Percentiles rank a stretch among this genome's conserved stretches.
phyloP scores from a whole-genome alignment of 1,140 invertebrate species.

The Oryctes rhinoceros region DNA sequence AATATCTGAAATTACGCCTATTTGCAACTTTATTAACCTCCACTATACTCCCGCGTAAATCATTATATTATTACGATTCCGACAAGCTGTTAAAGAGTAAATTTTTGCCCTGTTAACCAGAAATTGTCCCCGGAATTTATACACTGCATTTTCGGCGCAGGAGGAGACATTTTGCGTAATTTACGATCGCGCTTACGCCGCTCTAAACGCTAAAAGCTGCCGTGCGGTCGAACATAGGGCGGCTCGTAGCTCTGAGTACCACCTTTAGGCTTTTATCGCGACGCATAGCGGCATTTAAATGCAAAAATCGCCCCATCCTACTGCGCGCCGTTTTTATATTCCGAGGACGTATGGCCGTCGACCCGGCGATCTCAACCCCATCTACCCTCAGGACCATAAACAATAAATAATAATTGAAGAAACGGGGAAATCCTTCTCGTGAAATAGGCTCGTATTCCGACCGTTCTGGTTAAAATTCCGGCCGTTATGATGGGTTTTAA shows the following conservation, averaged over 20 bases:
- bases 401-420: conserved; percentile 33
- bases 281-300: neutral
- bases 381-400: conserved; percentile 21
- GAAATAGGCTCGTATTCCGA: neutral
- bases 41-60: neutral
- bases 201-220: conserved; percentile 34
- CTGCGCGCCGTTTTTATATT: conserved; percentile 10
- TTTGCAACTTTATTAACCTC: too few species aligned
- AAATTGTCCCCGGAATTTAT: conserved; percentile 33
- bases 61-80: conserved; percentile 25
- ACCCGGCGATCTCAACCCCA: neutral
- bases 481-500: neutral
- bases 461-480: neutral
- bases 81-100: conserved; percentile 32
- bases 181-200: conserved; percentile 9
- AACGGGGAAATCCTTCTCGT: neutral
- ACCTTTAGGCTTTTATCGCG: neutral
- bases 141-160: conserved; percentile 27
- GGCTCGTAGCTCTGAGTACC: neutral
- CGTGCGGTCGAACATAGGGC: neutral
- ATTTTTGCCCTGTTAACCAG: conserved; percentile 19
- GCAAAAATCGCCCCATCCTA: conserved; percentile 7
- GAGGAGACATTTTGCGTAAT: conserved; percentile 32
- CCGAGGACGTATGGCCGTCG: neutral
- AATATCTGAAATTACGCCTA: too few species aligned